A percentile compares a stretch with the other conserved stretches of the same genome.
These are phyloP conservation scores for Dendroctonus valens DNA, from an alignment of 1,140 invertebrate species.

Conservation along the genomic window DNA sequence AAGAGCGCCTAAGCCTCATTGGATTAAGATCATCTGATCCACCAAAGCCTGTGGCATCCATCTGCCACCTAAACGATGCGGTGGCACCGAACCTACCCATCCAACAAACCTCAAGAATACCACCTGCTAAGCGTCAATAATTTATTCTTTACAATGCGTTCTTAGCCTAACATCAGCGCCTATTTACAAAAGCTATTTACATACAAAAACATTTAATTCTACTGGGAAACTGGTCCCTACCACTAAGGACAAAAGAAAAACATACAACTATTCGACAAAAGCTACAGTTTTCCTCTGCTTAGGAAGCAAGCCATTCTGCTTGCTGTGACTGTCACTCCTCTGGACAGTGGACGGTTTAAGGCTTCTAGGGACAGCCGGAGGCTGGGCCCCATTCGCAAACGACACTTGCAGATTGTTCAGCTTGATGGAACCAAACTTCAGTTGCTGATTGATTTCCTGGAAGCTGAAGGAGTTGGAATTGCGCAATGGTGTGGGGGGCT, in stretches of 20 bases:
- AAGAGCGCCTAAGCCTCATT: too few species aligned
- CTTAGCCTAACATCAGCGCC: too few species aligned
- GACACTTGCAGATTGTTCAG: constrained; percentile 27
- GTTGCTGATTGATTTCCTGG: constrained; percentile 17
- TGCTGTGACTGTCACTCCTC: not conserved
- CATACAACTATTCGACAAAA: constrained; percentile 10
- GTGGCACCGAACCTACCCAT: too few species aligned
- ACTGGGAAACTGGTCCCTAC: too few species aligned
- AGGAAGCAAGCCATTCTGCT: not conserved
- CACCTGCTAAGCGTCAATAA: too few species aligned
- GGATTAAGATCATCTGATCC: too few species aligned
- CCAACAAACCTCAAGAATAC: too few species aligned
- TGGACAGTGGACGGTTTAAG: constrained; percentile 7
- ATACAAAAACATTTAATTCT: too few species aligned
- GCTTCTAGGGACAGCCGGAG: not conserved
- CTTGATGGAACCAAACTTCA: constrained; percentile 18
- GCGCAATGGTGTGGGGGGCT: constrained; percentile 31
- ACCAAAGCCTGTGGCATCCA: too few species aligned
- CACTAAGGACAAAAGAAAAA: not conserved
- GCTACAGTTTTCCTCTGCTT: constrained; percentile 18
- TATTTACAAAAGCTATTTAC: too few species aligned
- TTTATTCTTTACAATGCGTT: too few species aligned
- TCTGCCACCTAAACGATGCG: too few species aligned
- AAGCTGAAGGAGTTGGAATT: constrained; percentile 27
- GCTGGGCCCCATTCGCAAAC: constrained; percentile 15